Evolutionary conservation across 1,140 invertebrate genomes (phyloP).

Genomic region (Apis cerana): DNA sequence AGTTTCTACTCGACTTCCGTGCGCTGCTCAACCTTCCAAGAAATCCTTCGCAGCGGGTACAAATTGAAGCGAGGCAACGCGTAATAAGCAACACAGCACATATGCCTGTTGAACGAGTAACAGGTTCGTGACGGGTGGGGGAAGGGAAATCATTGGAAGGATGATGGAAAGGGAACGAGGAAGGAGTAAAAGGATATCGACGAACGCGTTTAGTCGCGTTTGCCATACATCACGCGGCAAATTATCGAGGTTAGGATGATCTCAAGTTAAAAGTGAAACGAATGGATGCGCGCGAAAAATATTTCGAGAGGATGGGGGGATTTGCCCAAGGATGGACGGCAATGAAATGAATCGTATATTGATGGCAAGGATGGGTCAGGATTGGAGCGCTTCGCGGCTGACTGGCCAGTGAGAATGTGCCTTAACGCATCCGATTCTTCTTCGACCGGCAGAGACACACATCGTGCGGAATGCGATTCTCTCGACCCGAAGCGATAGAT

Average conservation of each 20-base stretch:
- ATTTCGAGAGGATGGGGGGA: background rate
- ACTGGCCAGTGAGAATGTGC: slow-evolving; percentile 73
- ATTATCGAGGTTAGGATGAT: slow-evolving; percentile 20
- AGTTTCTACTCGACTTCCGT: background rate
- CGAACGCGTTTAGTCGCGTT: background rate
- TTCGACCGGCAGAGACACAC: slow-evolving; percentile 62
- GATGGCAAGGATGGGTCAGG: slow-evolving; percentile 71
- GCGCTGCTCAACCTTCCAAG: background rate
- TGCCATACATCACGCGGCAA: slow-evolving; percentile 33
- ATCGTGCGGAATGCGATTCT: slow-evolving; percentile 62
- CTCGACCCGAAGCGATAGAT: slow-evolving; percentile 64
- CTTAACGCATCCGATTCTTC: slow-evolving; percentile 71
- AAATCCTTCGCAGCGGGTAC: background rate
- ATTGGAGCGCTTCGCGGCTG: slow-evolving; percentile 70
- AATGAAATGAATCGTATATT: slow-evolving; percentile 71
- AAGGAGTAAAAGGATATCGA: slow-evolving; percentile 31
- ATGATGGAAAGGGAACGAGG: background rate
- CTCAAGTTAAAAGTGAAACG: background rate
- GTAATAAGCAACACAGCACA: too few relatives aligned
- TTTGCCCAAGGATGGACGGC: slow-evolving; percentile 34
- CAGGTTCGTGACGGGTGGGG: background rate
- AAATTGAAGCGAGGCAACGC: background rate
- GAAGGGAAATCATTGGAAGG: background rate
- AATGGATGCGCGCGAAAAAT: background rate
- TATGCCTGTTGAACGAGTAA: background rate